Evolutionary conservation across 2,888 invertebrate genomes (phyloP).

Genomic region (Strigamia transsilvanica): DNA sequence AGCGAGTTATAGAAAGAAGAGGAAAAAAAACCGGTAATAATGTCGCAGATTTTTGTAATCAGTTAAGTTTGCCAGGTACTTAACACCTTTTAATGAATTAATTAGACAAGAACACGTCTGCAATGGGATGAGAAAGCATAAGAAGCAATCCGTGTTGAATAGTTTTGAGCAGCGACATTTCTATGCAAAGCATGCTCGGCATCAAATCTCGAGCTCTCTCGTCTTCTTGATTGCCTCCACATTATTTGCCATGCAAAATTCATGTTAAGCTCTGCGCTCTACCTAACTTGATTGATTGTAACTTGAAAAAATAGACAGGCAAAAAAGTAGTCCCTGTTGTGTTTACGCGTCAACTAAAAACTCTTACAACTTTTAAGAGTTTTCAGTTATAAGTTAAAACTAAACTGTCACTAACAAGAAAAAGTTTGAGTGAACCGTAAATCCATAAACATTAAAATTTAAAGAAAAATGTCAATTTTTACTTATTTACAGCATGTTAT

Average conservation of each 20-base stretch:
- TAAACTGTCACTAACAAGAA: too few species aligned
- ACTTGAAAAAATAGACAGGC: constrained; percentile 9
- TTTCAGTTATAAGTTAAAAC: too few species aligned
- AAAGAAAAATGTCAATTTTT: too few species aligned
- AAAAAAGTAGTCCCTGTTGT: constrained; percentile 6
- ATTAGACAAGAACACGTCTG: constrained; percentile 46
- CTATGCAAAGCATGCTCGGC: constrained; percentile 49
- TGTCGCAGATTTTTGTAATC: constrained; percentile 27
- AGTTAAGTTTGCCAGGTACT: constrained; percentile 49
- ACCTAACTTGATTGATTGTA: constrained; percentile 20
- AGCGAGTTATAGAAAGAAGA: not conserved
- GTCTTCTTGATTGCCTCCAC: constrained; percentile 38
- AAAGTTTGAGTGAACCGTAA: not conserved
- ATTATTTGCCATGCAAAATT: constrained; percentile 47
- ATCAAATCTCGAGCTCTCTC: constrained; percentile 48
- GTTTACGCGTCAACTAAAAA: not conserved
- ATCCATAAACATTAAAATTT: not conserved
- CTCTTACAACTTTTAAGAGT: too few species aligned
- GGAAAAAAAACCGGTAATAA: not conserved
- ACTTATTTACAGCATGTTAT: too few species aligned
- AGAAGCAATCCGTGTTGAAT: constrained; percentile 45
- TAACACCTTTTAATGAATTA: constrained; percentile 49
- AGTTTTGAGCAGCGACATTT: constrained; percentile 37
- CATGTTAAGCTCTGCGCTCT: constrained; percentile 32
- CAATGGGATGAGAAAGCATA: constrained; percentile 26